Base-by-base conservation (phyloP, 2,113 vertebrate genomes). In the Ondatra zibethicus region DNA sequence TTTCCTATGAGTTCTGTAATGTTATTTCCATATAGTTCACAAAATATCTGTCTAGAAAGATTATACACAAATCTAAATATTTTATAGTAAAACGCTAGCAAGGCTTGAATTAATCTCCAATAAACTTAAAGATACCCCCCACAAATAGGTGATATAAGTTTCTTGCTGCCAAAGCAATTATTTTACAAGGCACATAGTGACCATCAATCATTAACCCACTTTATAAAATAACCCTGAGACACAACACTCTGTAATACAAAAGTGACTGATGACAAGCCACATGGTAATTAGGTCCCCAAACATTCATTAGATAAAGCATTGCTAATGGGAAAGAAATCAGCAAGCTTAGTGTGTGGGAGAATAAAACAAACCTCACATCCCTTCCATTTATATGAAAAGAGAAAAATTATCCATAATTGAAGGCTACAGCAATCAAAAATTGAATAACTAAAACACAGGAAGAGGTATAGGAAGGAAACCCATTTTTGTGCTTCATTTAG, bases 391-490 rank as follows among this genome's bases (percentile, higher is more conserved):
- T 97, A 93, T 95, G 84, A 96, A 97, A 96, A 97, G 80, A 96
- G 76, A 96, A 97, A 96, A 95, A 97, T 88, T 95, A 93, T 29
- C 73, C 89, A 95, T 86, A 97, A 97, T 94, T 97, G 96, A 97
- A 95, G 97, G 93, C 52, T 97, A 16, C 23, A 87, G 73, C 82
- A 91, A 97, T 91, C 91, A 97, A 95, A 94, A 94, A 73, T 52
- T 92, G 68, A 95, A 95, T 17, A 88, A 96, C 94, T 45, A 65
- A 96, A 47, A 66, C 45, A 66, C 95, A 98, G 96, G 94, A 97
- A 97, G 95, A 96, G 89, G 95, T 88, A 96, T 45, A 97, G 93
- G 95, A 94, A 98, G 96, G 94, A 97, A 97, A 94, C 93, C 19
- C 80, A 97, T 94, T 95, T 97, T 89, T 91, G 95, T 80, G 89